A percentile compares a stretch with the other conserved stretches of the same genome.
phyloP scores from a whole-genome alignment of 2,888 invertebrate species.

The Drosophila tripunctata region DNA sequence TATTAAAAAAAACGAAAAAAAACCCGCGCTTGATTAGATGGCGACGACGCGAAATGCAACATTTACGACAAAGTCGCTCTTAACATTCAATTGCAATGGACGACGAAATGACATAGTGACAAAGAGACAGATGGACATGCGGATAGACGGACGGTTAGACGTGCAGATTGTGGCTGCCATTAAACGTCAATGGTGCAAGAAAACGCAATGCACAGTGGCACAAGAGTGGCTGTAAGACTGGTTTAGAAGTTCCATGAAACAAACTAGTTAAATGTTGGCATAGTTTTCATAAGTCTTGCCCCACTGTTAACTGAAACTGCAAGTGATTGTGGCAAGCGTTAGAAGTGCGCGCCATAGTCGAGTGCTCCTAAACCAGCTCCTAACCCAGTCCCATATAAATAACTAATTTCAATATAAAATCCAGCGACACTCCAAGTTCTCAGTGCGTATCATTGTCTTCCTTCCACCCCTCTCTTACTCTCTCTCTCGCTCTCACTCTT shows the following conservation, averaged over 20 bases:
- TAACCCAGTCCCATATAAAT: slow-evolving; percentile 44
- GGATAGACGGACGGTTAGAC: slow-evolving; percentile 6
- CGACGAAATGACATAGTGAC: slow-evolving; percentile 20
- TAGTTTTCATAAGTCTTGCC: neutral
- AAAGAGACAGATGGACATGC: slow-evolving; percentile 3
- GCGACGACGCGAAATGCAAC: slow-evolving; percentile 24
- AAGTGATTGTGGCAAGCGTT: slow-evolving; percentile 62
- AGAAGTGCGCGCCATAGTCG: slow-evolving; percentile 42
- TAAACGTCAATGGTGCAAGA: slow-evolving; percentile 69
- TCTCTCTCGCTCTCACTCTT: neutral
- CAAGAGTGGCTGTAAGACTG: neutral
- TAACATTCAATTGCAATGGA: slow-evolving; percentile 51
- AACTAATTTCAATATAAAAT: slow-evolving; percentile 49
- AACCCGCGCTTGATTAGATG: slow-evolving; percentile 67
- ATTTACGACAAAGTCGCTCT: slow-evolving; percentile 51
- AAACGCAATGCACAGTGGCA: slow-evolving; percentile 58
- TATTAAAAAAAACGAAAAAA: slow-evolving; percentile 62
- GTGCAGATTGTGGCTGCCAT: slow-evolving; percentile 45
- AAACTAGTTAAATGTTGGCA: too few species aligned
- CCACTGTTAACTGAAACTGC: slow-evolving; percentile 66
- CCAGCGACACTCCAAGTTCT: slow-evolving; percentile 36
- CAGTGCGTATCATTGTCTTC: slow-evolving; percentile 29
- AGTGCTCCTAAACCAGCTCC: slow-evolving; percentile 45
- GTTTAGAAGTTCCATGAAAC: too few species aligned
- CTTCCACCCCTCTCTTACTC: neutral